Evolutionary conservation across 53 echinoderm and acorn worm genomes (phyloP), one percentile per base, ranked within the genome.

Genomic region (Luidia sarsii): DNA sequence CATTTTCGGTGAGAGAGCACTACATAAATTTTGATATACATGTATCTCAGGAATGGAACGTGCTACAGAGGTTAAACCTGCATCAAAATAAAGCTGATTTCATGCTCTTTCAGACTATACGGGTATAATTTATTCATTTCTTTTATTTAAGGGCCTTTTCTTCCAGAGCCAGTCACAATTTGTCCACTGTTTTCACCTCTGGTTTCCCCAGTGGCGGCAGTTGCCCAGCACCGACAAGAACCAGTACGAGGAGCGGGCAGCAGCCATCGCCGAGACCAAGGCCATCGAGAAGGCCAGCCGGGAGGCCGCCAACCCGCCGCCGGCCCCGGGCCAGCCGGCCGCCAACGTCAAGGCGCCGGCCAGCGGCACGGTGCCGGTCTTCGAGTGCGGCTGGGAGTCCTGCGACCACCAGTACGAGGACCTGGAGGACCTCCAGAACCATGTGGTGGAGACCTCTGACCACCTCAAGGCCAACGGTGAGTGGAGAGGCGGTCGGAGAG

Each of bases 321-420:
- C 27, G 16, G 11, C 41, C 6, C 3, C 63, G 28, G 18, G 46
- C 45, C 74, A 75, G 60, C 8, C 80, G 16, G 23, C 79, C 25
- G 48, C 43, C 20, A 69, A 85, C 29, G 15, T 53, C 20, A 79
- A 68, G 65, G 39, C 36, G 8, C 86, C 86, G 6, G 69, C 83
- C 45, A 57, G 81, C 15, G 87, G 85, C 18, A 85, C 91, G 14
- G 77, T 89, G 32, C 64, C 75, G 30, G 89, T 99, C 28, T 99
- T 75, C 51, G 94, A 99, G 63, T 99, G 94, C 48, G 61, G 65
- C 65, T 99, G 99, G 99, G 91, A 90, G 30, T 89, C 88, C n/a
- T 97, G 99, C 57, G 94, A 97, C 56, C 68, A 84, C 60, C 94
- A 94, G 87, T 97, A 70, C 66, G 99, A 97, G 7, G 91, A 94